These are phyloP conservation scores for Trachymyrmex septentrionalis DNA, from an alignment of 1,140 invertebrate genomes.

Conservation along the genomic window DNA sequence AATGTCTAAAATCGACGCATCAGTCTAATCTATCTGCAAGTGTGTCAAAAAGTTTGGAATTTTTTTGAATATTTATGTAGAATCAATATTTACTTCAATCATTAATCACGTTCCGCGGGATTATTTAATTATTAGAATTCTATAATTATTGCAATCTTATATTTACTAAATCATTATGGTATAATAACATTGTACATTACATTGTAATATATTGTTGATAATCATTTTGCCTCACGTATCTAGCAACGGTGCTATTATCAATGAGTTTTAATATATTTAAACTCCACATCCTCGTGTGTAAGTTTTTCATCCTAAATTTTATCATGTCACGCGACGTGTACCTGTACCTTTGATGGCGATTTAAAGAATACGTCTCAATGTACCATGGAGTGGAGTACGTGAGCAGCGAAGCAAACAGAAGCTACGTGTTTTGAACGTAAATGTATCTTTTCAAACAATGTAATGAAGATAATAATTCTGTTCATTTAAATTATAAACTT, in stretches of 20 bases:
- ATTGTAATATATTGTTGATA: neutral
- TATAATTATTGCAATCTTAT: slow-evolving; percentile 28
- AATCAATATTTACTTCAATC: neutral
- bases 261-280: slow-evolving; percentile 30
- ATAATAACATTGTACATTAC: slow-evolving; percentile 3
- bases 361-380: slow-evolving; percentile 60
- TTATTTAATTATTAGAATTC: neutral
- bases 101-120: neutral
- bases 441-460: slow-evolving; percentile 28
- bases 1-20: no score
- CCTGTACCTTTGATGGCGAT: slow-evolving; percentile 42
- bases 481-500: slow-evolving; percentile 28
- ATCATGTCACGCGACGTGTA: slow-evolving; percentile 50
- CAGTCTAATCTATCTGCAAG: no score
- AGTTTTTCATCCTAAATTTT: slow-evolving; percentile 51
- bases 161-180: neutral
- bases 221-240: slow-evolving; percentile 15
- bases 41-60: no score
- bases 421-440: slow-evolving; percentile 48
- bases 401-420: slow-evolving; percentile 32
- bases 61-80: neutral
- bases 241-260: slow-evolving; percentile 36
- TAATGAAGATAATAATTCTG: neutral
- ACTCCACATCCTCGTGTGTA: slow-evolving; percentile 5
- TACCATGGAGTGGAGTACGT: slow-evolving; percentile 37